Percentiles rank a stretch among this genome's conserved stretches.
phyloP scores from a whole-genome alignment of 2,797 vertebrate species.

The Enteromius mattozi region DNA sequence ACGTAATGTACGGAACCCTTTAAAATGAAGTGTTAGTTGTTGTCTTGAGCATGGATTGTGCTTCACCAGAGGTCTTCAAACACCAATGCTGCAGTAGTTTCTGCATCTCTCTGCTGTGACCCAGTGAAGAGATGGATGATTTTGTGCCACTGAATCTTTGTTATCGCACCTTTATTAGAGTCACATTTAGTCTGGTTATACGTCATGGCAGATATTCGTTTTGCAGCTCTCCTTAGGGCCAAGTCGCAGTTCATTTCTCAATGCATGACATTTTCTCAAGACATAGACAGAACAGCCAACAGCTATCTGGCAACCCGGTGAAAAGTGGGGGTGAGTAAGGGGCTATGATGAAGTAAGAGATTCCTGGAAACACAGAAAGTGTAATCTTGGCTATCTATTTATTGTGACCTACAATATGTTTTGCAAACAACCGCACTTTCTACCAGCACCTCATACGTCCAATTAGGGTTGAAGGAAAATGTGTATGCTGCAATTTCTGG shows the following conservation, averaged over 20 bases:
- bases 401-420: slow-evolving; percentile 7
- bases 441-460: slow-evolving; percentile 3
- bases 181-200: slow-evolving; percentile 12
- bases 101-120: background rate
- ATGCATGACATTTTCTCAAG: slow-evolving; percentile 16
- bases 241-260: slow-evolving; percentile 4
- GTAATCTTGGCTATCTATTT: slow-evolving; percentile 32
- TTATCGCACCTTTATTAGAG: slow-evolving; percentile 6
- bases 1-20: no score
- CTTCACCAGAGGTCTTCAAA: no score
- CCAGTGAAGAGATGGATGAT: background rate
- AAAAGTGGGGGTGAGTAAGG: background rate
- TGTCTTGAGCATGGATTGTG: no score
- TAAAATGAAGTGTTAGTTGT: no score
- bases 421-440: slow-evolving; percentile 24
- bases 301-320: background rate
- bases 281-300: background rate
- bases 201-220: background rate
- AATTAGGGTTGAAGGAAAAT: slow-evolving; percentile 18
- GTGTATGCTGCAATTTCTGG: slow-evolving; percentile 6
- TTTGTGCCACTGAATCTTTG: background rate
- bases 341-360: background rate
- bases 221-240: background rate
- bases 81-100: background rate
- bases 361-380: slow-evolving; percentile 24